These are phyloP conservation scores for Anniella stebbinsi DNA, from an alignment of 2,797 vertebrate species.

Conservation along the genomic window DNA sequence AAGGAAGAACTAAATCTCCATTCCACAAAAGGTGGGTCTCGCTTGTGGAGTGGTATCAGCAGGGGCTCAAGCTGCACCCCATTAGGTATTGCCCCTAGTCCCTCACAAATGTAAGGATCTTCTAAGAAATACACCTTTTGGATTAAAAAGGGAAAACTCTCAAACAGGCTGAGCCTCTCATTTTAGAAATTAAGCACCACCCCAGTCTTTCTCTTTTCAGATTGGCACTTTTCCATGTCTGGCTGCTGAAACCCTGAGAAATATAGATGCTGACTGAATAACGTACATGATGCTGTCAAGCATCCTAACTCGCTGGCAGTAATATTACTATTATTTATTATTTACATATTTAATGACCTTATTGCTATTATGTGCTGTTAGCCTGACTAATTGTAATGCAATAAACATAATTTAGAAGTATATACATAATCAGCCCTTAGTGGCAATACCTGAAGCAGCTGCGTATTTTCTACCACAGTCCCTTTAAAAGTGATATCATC, in stretches of 20 bases:
- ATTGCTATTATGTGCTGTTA: slow-evolving; percentile 72
- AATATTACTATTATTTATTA: slow-evolving; percentile 74
- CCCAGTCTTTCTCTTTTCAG: slow-evolving; percentile 10
- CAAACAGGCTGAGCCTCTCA: background rate
- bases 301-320: slow-evolving; percentile 51
- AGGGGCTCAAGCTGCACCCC: no score
- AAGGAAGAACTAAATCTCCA: no score
- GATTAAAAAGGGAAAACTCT: background rate
- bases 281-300: slow-evolving; percentile 54
- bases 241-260: slow-evolving; percentile 57
- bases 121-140: background rate
- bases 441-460: slow-evolving; percentile 56
- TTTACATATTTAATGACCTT: slow-evolving; percentile 77
- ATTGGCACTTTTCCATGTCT: slow-evolving; percentile 63
- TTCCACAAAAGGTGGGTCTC: no score
- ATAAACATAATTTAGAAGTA: slow-evolving; percentile 73
- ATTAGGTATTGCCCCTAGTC: no score
- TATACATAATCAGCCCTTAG: slow-evolving; percentile 53
- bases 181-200: background rate
- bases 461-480: background rate
- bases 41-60: no score
- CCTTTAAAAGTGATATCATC: slow-evolving; percentile 56
- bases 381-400: slow-evolving; percentile 72
- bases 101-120: background rate
- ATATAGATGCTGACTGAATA: slow-evolving; percentile 43